phyloP scores from a whole-genome alignment of 2,888 invertebrate genomes.

The Homarus gammarus region DNA sequence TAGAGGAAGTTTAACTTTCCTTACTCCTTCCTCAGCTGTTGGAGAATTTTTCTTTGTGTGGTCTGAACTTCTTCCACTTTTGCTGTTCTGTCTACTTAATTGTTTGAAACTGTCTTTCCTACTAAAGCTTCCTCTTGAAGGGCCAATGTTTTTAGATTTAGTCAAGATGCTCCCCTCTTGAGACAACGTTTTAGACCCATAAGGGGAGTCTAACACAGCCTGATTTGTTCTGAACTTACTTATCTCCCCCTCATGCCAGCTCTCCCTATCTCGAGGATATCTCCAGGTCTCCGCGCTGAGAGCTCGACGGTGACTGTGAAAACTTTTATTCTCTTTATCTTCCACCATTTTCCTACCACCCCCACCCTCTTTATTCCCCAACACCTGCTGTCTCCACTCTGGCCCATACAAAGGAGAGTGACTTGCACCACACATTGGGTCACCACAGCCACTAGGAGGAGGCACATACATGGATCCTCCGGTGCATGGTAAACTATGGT shows the following conservation, averaged over 20 bases:
- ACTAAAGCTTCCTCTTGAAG: conserved; percentile 17
- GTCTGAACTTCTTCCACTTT: conserved; percentile 22
- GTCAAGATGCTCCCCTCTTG: background rate
- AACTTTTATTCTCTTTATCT: conserved; percentile 23
- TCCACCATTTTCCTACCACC: conserved; percentile 25
- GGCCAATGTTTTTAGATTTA: conserved; percentile 25
- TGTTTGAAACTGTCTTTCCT: conserved; percentile 55
- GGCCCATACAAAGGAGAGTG: conserved; percentile 32
- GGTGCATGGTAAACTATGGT: conserved; percentile 40
- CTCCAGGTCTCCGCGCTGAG: conserved; percentile 65
- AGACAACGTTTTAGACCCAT: background rate
- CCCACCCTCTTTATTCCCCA: background rate
- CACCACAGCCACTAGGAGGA: conserved; percentile 48
- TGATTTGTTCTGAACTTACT: conserved; percentile 3
- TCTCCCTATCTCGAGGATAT: conserved; percentile 50
- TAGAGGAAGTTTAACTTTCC: conserved; percentile 15
- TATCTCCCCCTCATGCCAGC: conserved; percentile 61
- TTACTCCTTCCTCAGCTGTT: conserved; percentile 25
- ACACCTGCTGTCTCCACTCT: conserved; percentile 28
- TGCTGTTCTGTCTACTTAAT: conserved; percentile 30
- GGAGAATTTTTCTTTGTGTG: conserved; percentile 33
- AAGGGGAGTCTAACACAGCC: background rate
- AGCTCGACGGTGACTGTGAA: conserved; percentile 59
- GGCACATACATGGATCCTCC: conserved; percentile 26
- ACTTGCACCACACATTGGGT: conserved; percentile 42